phyloP scores from a whole-genome alignment of 2,797 vertebrate species.

The Characodon lateralis region DNA sequence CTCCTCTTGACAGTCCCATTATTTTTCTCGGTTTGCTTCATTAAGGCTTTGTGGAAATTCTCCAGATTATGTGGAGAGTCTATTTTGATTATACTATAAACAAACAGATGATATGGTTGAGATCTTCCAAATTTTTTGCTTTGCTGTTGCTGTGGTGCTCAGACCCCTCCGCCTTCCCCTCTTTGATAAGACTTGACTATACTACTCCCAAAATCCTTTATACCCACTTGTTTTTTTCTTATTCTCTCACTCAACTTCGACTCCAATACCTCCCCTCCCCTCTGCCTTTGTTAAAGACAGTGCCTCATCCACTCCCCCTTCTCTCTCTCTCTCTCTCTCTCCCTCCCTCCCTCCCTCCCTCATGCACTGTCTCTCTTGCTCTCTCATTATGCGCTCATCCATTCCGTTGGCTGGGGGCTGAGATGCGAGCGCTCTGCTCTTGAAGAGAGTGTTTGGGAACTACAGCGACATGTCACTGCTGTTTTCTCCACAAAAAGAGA shows the following conservation, averaged over 20 bases:
- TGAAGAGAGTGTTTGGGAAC: slow-evolving; percentile 64
- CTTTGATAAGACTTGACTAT: slow-evolving; percentile 68
- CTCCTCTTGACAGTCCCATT: slow-evolving; percentile 24
- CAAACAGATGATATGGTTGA: slow-evolving; percentile 73
- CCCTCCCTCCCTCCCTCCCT: slow-evolving; percentile 49
- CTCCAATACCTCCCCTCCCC: slow-evolving; percentile 58
- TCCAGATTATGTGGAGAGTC: slow-evolving; percentile 54
- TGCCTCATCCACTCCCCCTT: slow-evolving; percentile 72
- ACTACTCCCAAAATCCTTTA: slow-evolving; percentile 80
- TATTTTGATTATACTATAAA: slow-evolving; percentile 72
- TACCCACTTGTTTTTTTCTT: slow-evolving; percentile 61
- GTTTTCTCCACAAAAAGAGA: slow-evolving; percentile 33
- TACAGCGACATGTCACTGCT: slow-evolving; percentile 44
- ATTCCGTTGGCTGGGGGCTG: slow-evolving; percentile 72
- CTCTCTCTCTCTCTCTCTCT: slow-evolving; percentile 55
- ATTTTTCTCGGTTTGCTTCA: slow-evolving; percentile 58
- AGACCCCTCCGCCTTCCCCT: slow-evolving; percentile 37
- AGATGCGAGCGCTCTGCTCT: slow-evolving; percentile 67
- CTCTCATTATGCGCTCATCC: slow-evolving; percentile 72
- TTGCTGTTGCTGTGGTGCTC: slow-evolving; percentile 67
- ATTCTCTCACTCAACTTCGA: slow-evolving; percentile 57
- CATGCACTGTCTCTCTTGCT: slow-evolving; percentile 50
- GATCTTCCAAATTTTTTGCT: slow-evolving; percentile 76
- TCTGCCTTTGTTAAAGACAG: slow-evolving; percentile 81
- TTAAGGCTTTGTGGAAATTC: slow-evolving; percentile 69